Base-by-base conservation (phyloP, 2,888 invertebrate genomes). In the Lysandra coridon region DNA sequence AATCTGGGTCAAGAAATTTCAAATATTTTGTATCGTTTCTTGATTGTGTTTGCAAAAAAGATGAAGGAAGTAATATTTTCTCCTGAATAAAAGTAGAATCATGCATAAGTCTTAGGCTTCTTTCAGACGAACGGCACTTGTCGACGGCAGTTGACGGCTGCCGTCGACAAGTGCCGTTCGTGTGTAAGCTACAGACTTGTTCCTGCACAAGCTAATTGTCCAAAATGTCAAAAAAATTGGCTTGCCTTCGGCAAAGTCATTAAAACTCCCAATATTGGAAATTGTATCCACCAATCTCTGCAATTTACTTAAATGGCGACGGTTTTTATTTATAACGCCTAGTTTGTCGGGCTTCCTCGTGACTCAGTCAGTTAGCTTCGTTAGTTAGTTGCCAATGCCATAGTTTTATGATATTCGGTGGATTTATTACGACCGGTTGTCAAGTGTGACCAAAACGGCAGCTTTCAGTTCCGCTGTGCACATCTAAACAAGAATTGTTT, bases 341-440 rank as follows among this genome's bases (percentile, higher is more conserved):
- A 23, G 17, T 74, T 44, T 44, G 37, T 74, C 40, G 40, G 37
- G 44, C 40, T 40, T 40, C 37, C n/a, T 73, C 74, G 74, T 74
- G 74, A 74, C 74, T 74, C 74, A 74, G 40, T 23, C 40, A 44
- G 23, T n/a, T n/a, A 44, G 40, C 23, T 69, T 69, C 33, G 10
- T 69, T 69, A 74, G 44, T 74, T 44, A 1, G 17, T 37, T 37
- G 40, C 53, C 57, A 30, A 57, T 76, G 76, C 53, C 33, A n/a
- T 44, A 53, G 53, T 76, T 53, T 30, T 30, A 57, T 76, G 76
- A 53, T 57, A 76, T 57, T 76, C 33, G 30, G 53, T 49, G 44
- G 49, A 75, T 75, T 75, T 40, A 75, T 75, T 75, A 75, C 75
- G 75, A 44, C 75, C 75, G 75, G 75, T 75, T 75, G 75, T 49